Evolutionary conservation across 2,888 invertebrate genomes (phyloP).

Genomic region (Palloptera scutellata): DNA sequence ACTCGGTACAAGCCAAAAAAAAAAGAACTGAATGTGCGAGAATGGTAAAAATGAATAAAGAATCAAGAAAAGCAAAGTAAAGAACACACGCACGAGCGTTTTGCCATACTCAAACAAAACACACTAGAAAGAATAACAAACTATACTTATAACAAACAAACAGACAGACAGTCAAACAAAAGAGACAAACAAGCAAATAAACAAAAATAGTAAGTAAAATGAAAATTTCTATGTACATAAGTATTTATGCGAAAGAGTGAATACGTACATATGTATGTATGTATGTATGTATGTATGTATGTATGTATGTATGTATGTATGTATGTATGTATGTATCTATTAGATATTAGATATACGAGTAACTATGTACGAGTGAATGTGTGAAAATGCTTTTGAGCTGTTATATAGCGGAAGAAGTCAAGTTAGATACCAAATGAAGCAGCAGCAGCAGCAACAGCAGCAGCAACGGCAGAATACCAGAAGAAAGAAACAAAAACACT

Average conservation of each 20-base stretch:
- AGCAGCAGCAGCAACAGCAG: neutral
- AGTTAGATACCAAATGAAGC: neutral
- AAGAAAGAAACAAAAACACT: neutral
- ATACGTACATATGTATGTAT: conserved; percentile 5
- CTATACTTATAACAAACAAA: too few relatives aligned
- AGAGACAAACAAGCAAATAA: conserved; percentile 2
- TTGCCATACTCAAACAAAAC: too few relatives aligned
- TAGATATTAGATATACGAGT: too few relatives aligned
- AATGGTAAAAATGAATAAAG: too few relatives aligned
- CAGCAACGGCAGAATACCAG: neutral
- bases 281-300: conserved; percentile 4
- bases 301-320: neutral
- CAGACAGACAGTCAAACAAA: neutral
- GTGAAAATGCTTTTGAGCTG: conserved; percentile 1
- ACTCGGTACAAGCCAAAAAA: too few relatives aligned
- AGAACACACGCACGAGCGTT: too few relatives aligned
- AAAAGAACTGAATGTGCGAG: too few relatives aligned
- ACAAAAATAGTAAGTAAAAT: neutral
- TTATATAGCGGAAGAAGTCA: neutral
- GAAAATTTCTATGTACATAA: neutral
- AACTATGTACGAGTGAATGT: neutral
- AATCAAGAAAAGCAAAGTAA: too few relatives aligned
- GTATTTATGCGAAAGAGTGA: conserved; percentile 2
- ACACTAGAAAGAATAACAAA: too few relatives aligned
- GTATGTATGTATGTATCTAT: conserved; percentile 2